Conservation (phyloP, 92 coral and sea anemone species). For the Bergia puertoricense region DNA sequence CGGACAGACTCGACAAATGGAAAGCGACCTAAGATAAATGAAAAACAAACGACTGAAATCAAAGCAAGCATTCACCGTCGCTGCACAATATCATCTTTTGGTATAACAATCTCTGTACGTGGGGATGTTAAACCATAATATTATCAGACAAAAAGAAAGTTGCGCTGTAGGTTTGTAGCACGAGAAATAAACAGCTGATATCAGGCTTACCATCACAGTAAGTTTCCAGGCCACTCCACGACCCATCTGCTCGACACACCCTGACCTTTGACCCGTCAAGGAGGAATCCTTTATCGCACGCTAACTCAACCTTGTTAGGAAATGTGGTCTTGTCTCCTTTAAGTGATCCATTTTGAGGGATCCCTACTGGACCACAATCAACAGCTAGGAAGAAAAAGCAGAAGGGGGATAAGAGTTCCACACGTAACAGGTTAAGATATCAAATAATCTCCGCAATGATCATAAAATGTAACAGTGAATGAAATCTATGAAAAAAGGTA, state of each 20-base stretch:
- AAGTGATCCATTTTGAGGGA: constrained; percentile 58
- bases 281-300: constrained; percentile 62
- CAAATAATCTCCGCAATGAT: too few species aligned
- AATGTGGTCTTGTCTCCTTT: constrained; percentile 55
- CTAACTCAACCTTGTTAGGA: constrained; percentile 54
- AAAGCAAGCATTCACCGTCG: too few species aligned
- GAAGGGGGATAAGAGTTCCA: not conserved
- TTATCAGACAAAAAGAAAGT: too few species aligned
- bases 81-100: too few species aligned
- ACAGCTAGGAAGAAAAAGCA: constrained; percentile 44
- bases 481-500: too few species aligned
- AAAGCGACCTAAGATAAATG: too few species aligned
- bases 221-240: constrained; percentile 56
- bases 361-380: constrained; percentile 60
- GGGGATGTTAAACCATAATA: too few species aligned
- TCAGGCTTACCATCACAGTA: constrained; percentile 57
- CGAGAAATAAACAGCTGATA: not conserved
- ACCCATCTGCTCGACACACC: constrained; percentile 56
- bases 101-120: too few species aligned
- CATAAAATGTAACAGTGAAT: too few species aligned
- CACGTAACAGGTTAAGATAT: too few species aligned
- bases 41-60: too few species aligned
- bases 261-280: constrained; percentile 50
- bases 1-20: too few species aligned
- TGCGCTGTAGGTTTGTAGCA: not conserved